A percentile compares a stretch with the other conserved stretches of the same genome.
Conservation (phyloP, 2,888 invertebrate genomes). For the Clostera curtula region DNA sequence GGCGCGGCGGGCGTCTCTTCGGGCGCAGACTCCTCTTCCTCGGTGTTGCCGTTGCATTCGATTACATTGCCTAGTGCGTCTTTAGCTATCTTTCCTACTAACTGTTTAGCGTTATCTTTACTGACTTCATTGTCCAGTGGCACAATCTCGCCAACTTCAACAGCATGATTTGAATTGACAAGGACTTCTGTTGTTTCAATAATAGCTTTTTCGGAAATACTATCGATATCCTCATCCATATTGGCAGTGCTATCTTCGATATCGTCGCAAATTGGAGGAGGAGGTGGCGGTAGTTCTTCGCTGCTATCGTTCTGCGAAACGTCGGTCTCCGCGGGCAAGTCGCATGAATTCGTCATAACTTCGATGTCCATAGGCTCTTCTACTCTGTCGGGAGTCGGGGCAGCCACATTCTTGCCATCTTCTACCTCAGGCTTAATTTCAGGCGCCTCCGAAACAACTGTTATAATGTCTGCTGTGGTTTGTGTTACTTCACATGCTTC, state of each 20-base stretch:
- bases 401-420: no score
- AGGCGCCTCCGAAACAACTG: constrained; percentile 2
- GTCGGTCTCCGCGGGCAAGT: constrained; percentile 17
- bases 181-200: constrained; percentile 14
- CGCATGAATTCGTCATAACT: no score
- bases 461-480: no score
- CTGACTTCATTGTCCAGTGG: constrained; percentile 14
- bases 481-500: no score
- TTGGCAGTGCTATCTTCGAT: constrained; percentile 13
- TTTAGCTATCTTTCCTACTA: constrained; percentile 33
- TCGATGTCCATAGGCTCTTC: no score
- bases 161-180: constrained; percentile 21
- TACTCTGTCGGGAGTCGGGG: no score
- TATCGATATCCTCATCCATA: constrained; percentile 19
- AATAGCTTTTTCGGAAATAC: constrained; percentile 12
- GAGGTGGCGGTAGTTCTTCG: constrained; percentile 39
- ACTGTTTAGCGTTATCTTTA: constrained; percentile 29
- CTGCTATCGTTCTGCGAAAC: no score
- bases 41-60: constrained; percentile 40
- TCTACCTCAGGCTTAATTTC: not conserved
- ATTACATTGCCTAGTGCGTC: constrained; percentile 25
- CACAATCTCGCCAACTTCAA: constrained; percentile 17
- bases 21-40: constrained; percentile 17
- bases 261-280: constrained; percentile 31
- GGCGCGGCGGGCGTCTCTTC: constrained; percentile 14